A percentile compares a stretch with the other conserved stretches of the same genome.
Conservation (phyloP, 1,140 invertebrate genomes). For the Apis dorsata region DNA sequence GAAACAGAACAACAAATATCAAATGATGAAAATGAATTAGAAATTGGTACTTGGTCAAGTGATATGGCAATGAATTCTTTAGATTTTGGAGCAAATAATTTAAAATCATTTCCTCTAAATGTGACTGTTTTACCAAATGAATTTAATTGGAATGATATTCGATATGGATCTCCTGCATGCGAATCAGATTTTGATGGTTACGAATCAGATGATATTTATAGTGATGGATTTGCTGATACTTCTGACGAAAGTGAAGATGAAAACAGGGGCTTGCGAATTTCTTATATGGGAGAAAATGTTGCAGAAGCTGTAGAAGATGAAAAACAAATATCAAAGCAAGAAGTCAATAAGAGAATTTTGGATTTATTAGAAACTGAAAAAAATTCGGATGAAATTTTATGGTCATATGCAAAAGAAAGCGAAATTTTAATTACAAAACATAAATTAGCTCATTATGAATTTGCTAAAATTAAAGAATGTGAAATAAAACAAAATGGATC, state of each 20-base stretch:
- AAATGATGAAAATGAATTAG: conserved; percentile 81
- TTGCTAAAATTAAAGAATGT: conserved; percentile 63
- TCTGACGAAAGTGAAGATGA: conserved; percentile 74
- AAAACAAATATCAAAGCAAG: conserved; percentile 72
- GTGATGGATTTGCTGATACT: conserved; percentile 73
- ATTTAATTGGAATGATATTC: conserved; percentile 71
- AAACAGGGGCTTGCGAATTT: conserved; percentile 84
- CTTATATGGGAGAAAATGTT: conserved; percentile 90
- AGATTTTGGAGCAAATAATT: conserved; percentile 60
- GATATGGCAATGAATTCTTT: conserved; percentile 85
- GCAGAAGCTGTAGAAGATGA: conserved; percentile 91
- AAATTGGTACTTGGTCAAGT: conserved; percentile 95
- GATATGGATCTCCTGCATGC: conserved; percentile 73
- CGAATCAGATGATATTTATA: conserved; percentile 77
- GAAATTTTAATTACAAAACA: conserved; percentile 65
- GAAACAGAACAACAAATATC: conserved; percentile 53
- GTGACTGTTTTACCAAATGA: conserved; percentile 66
- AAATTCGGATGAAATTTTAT: conserved; percentile 67
- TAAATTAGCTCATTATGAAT: conserved; percentile 65
- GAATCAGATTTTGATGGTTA: conserved; percentile 78
- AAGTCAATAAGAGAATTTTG: conserved; percentile 74
- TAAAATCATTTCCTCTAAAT: conserved; percentile 68
- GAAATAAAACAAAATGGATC: conserved; percentile 65
- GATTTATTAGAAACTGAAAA: conserved; percentile 73
- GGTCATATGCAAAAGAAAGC: conserved; percentile 62